Base-by-base conservation (phyloP, 2,888 invertebrate genomes). In the Peribatodes rhomboidaria region DNA sequence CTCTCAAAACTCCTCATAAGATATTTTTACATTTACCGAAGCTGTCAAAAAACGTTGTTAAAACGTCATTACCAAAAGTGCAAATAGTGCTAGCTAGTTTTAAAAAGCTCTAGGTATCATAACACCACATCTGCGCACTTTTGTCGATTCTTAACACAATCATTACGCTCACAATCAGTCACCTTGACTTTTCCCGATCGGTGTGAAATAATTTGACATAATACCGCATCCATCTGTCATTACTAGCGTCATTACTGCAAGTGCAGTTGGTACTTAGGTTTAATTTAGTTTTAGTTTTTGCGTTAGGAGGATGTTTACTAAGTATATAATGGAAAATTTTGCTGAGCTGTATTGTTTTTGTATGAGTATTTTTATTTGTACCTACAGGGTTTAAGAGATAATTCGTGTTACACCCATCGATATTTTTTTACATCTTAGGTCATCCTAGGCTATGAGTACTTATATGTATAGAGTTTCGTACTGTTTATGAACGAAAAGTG, bases 121-220 rank as follows among this genome's bases (percentile, higher is more conserved):
- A 66, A 50, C 68, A 67, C 79, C 85, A 62, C 72, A 82, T 83
- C 80, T 71, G 73, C 18, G 4, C 10, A 50, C 61, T 16, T 47
- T 27, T 64, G 57, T 70, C 54, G n/a, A 4, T 54, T 18, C 55
- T 71, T 22, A 42, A 39, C 56, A 69, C 74, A 77, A 83, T 86
- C 85, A 87, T 88, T 87, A 88, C 80, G 76, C 68, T 78, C 79
- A 80, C 85, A 85, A 89, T 88, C 86, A 82, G 86, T 90, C 87
- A 87, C 92, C 92, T 92, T 92, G 92, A 92, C 91, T 90, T 90
- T 90, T 91, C 86, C 82, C 87, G 83, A 91, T 91, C 86, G 83
- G 84, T 85, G 86, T 89, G 86, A 88, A 90, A 91, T 90, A 92
- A 92, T 92, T 92, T 88, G 91, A 92, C 89, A 88, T 92, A 90